Percentiles rank a stretch among this genome's conserved stretches.
These are phyloP conservation scores for Corynorhinus townsendii DNA, from an alignment of 2,113 vertebrate genomes.

Conservation along the genomic window DNA sequence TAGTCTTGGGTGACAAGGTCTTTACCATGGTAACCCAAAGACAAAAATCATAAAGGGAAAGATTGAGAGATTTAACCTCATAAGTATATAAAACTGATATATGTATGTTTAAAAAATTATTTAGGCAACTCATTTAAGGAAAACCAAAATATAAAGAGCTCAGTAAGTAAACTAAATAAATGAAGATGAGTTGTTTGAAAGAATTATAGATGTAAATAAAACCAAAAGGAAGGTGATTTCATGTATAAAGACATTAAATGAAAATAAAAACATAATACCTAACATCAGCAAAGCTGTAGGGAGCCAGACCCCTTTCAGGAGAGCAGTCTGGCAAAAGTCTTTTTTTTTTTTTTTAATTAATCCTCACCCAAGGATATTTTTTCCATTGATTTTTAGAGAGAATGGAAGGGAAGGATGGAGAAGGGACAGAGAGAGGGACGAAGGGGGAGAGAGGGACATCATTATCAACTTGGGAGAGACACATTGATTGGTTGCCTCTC, in stretches of 20 bases:
- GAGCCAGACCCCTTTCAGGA: background rate
- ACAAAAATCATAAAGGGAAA: background rate
- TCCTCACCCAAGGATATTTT: background rate
- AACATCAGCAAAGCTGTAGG: background rate
- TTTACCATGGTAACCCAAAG: background rate
- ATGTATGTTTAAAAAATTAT: background rate
- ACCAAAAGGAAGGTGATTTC: background rate
- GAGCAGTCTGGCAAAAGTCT: background rate
- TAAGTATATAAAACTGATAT: background rate
- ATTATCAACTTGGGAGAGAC: background rate
- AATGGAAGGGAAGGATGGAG: no score
- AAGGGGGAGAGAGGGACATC: background rate
- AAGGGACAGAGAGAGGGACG: background rate
- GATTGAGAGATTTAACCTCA: background rate
- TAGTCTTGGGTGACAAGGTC: background rate
- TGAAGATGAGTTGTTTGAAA: background rate
- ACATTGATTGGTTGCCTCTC: background rate
- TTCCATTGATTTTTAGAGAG: background rate
- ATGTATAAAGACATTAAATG: background rate
- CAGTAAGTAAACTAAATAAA: background rate
- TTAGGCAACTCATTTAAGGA: background rate
- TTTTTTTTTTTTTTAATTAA: background rate
- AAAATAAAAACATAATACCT: background rate
- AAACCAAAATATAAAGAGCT: background rate
- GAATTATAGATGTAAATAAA: background rate